phyloP scores from a whole-genome alignment of 1,140 invertebrate species.

The Scaptomyza graminum region DNA sequence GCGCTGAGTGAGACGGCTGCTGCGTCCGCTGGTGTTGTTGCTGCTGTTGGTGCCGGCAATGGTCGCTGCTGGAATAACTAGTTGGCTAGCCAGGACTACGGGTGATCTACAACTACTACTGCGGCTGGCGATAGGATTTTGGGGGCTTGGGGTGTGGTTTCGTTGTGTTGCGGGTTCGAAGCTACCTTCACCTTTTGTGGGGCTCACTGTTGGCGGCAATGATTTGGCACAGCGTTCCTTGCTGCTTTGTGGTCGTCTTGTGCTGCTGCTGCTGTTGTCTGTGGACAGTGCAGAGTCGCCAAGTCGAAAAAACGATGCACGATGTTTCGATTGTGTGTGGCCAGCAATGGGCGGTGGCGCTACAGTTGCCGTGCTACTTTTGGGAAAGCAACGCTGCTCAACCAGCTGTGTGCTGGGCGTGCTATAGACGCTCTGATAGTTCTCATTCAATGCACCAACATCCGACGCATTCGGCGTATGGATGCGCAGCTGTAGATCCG shows the following conservation, averaged over 20 bases:
- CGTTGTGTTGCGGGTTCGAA: constrained; percentile 12
- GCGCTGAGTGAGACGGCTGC: constrained; percentile 71
- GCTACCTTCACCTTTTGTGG: constrained; percentile 72
- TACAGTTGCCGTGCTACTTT: constrained; percentile 28
- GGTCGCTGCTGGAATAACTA: constrained; percentile 17
- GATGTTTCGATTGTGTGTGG: constrained; percentile 15
- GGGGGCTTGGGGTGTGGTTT: neutral
- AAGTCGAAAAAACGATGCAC: constrained; percentile 72
- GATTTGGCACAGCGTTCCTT: constrained; percentile 73
- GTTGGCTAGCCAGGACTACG: constrained; percentile 54
- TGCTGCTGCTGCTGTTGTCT: constrained; percentile 31
- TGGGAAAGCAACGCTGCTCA: constrained; percentile 71
- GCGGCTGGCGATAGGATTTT: constrained; percentile 33
- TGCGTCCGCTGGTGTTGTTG: constrained; percentile 35
- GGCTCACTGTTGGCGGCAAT: constrained; percentile 70
- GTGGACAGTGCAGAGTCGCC: constrained; percentile 66
- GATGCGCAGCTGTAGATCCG: constrained; percentile 71
- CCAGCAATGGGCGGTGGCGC: too few relatives aligned
- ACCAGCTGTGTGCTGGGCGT: constrained; percentile 75
- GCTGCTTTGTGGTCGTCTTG: constrained; percentile 57
- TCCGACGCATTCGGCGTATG: constrained; percentile 75
- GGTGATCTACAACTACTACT: constrained; percentile 49
- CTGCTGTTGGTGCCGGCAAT: neutral
- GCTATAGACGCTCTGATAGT: constrained; percentile 76
- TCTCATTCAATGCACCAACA: constrained; percentile 74